A percentile compares a stretch with the other conserved stretches of the same genome.
Evolutionary conservation across 2,113 vertebrate genomes (phyloP).

Genomic region (Tragulus kanchil): DNA sequence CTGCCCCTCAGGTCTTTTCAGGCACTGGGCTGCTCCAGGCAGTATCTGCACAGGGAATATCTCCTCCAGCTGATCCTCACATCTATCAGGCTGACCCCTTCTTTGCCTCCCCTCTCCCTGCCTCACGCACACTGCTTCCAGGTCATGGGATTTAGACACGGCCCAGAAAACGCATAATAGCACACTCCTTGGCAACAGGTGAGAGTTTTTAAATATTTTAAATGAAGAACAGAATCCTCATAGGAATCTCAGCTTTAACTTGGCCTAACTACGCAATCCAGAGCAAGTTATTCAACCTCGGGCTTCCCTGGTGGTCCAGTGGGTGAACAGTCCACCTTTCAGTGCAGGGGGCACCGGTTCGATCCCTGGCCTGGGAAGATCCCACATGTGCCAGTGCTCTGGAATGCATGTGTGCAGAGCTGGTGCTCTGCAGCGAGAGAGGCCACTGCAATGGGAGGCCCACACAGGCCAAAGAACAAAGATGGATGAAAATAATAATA

Average conservation of each 20-base stretch:
- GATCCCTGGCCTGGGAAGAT: neutral
- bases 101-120: too few relatives aligned
- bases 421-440: too few relatives aligned
- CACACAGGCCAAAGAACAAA: too few relatives aligned
- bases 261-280: neutral
- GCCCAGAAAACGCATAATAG: slow-evolving; percentile 3
- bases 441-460: too few relatives aligned
- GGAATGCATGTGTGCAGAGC: too few relatives aligned
- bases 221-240: neutral
- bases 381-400: too few relatives aligned
- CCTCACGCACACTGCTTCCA: neutral
- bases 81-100: neutral
- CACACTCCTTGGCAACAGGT: slow-evolving; percentile 25
- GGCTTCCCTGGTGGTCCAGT: neutral
- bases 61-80: neutral
- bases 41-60: neutral
- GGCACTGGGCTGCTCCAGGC: neutral
- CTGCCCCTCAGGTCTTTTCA: neutral
- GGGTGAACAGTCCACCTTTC: neutral
- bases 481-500: too few relatives aligned
- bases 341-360: neutral
- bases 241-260: neutral
- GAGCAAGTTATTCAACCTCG: neutral
- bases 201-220: slow-evolving; percentile 39
- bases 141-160: neutral